These are phyloP conservation scores for Accipiter virgatus DNA, from an alignment of 2,113 vertebrate genomes.

Conservation along the genomic window DNA sequence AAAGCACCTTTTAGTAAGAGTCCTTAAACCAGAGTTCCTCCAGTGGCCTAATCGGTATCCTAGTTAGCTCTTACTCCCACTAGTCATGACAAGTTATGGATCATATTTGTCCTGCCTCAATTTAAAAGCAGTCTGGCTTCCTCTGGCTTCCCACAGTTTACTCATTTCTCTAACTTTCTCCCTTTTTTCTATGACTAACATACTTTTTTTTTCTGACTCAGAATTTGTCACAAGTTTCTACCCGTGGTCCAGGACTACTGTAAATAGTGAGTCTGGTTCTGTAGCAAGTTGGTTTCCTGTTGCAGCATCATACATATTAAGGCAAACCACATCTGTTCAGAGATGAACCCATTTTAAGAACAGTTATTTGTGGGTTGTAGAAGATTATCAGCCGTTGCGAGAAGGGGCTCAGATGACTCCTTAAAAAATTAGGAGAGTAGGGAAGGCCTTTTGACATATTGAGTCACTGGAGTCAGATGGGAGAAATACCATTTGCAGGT, in stretches of 20 bases:
- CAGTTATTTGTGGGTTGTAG: background rate
- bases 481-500: background rate
- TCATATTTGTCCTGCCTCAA: background rate
- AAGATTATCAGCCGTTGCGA: background rate
- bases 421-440: background rate
- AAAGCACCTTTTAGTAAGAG: background rate
- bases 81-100: background rate
- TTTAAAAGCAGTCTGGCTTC: background rate
- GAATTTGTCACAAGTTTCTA: background rate
- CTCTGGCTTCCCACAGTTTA: background rate
- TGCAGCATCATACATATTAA: background rate
- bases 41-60: background rate
- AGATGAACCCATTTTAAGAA: background rate
- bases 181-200: background rate
- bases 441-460: background rate
- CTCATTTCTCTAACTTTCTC: background rate
- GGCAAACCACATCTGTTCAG: background rate
- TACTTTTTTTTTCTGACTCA: background rate
- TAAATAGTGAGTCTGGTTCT: background rate
- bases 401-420: background rate
- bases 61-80: background rate
- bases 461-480: background rate
- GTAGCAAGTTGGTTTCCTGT: constrained; percentile 22
- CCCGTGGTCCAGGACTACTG: background rate
- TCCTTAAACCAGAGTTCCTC: background rate